Conservation (phyloP, 2,113 vertebrate species). For the Agapornis roseicollis region DNA sequence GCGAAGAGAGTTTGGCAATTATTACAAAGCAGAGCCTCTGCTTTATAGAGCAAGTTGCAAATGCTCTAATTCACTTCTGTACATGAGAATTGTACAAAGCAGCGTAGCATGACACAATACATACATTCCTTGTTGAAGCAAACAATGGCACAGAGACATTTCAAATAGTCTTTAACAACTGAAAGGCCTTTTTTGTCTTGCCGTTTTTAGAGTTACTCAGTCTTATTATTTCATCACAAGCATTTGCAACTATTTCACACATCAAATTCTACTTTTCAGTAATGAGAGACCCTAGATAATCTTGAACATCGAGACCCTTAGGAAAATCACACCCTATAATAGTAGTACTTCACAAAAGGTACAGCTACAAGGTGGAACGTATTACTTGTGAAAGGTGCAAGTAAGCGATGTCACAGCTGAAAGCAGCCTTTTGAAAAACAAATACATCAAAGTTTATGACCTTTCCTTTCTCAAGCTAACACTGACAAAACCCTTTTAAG, state of each 20-base stretch:
- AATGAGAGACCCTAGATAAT: neutral
- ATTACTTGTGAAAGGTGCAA: neutral
- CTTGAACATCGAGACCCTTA: neutral
- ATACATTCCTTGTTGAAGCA: neutral
- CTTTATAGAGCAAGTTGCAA: neutral
- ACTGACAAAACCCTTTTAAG: neutral
- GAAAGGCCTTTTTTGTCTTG: neutral
- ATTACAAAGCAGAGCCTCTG: neutral
- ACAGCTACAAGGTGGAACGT: conserved; percentile 1
- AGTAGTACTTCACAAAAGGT: neutral
- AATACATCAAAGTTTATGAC: neutral
- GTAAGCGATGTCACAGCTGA: neutral
- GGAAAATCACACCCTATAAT: conserved; percentile 18
- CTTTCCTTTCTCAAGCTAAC: conserved; percentile 11
- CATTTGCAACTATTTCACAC: neutral
- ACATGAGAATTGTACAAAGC: neutral
- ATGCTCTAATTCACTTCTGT: neutral
- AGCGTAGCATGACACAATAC: neutral
- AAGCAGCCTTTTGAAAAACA: conserved; percentile 37
- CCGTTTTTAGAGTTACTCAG: neutral
- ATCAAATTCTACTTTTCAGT: conserved; percentile 29
- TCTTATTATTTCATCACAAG: neutral
- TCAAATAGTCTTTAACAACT: neutral
- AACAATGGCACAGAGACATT: neutral
- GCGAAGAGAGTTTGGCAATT: neutral